Base-by-base conservation (phyloP, 2,888 invertebrate genomes). In the Drosophila limbata region DNA sequence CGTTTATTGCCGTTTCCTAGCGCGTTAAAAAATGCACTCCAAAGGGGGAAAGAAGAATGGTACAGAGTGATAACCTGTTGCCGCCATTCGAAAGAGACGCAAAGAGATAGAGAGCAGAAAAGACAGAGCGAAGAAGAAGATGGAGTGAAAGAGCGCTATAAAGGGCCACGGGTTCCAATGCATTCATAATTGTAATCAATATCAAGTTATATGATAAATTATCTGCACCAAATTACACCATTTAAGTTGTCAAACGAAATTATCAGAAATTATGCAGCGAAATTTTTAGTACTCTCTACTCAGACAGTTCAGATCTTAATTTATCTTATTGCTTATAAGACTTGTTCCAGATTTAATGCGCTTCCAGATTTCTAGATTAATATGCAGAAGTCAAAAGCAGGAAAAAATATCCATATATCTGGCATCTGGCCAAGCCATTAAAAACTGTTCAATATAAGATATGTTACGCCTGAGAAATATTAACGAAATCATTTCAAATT, bases 231-330 rank as follows among this genome's bases (percentile, higher is more conserved):
- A 91, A 90, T 91, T 91, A 87, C 89, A 67, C 81, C 90, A 84
- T 90, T 90, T 91, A 91, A 90, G 74, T 89, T 90, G 91, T 90
- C 90, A 90, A 83, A 79, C 80, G 69, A 88, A 91, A 91, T 91
- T 86, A 90, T 84, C 84, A 70, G 79, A 84, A 89, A 88, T 90
- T 89, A 90, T 81, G 84, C 78, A 59, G 56, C 48, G 47, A 60
- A 62, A 66, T 66, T 76, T 61, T 28, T 11, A 39, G 28, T 55
- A 11, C 51, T 13, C 51, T 13, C 51, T 5, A 15, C 21, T 37
- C 3, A 15, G 9, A 25, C n/a, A 39, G 19, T 47, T 44, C 47
- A 63, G 69, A 60, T 63, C 37, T 44, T 44, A 68, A 75, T 70
- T 71, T 75, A 56, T 84, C 56, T 65, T 62, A 56, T 51, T 52